Percentiles rank a stretch among this genome's conserved stretches.
phyloP scores from a whole-genome alignment of 1,140 invertebrate genomes.

The Drosophila pseudoobscura region DNA sequence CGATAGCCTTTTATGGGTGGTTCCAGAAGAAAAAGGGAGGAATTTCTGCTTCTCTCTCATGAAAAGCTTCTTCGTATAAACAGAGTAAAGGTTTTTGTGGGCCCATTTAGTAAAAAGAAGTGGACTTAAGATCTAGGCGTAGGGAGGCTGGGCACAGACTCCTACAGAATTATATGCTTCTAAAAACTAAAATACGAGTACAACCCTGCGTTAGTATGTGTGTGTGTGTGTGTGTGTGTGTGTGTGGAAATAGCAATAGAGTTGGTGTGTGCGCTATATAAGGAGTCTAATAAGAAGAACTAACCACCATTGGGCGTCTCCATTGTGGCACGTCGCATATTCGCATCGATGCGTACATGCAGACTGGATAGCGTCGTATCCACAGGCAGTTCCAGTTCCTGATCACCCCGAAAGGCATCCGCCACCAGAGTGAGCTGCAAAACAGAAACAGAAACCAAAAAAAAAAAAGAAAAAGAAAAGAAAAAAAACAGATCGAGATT shows the following conservation, averaged over 20 bases:
- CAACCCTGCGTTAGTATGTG: conserved; percentile 55
- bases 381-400: conserved; percentile 79
- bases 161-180: conserved; percentile 19
- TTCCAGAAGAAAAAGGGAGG: background rate
- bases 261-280: conserved; percentile 26
- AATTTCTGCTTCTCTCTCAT: too few relatives aligned
- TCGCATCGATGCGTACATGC: conserved; percentile 78
- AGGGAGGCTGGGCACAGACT: conserved; percentile 47
- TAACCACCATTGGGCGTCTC: conserved; percentile 83
- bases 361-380: conserved; percentile 78
- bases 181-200: conserved; percentile 38
- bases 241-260: conserved; percentile 29
- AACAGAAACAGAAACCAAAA: background rate
- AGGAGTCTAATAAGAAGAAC: conserved; percentile 49
- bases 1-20: background rate
- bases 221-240: conserved; percentile 35
- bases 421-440: conserved; percentile 76
- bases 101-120: conserved; percentile 16
- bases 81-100: conserved; percentile 7
- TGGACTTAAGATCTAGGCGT: conserved; percentile 36
- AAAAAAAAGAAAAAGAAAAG: background rate
- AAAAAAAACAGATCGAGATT: conserved; percentile 7
- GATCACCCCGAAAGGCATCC: conserved; percentile 68
- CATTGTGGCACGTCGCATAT: conserved; percentile 75
- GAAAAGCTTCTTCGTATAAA: background rate